Evolutionary conservation across 2,888 invertebrate species (phyloP).

Genomic region (Platycnemis pennipes): DNA sequence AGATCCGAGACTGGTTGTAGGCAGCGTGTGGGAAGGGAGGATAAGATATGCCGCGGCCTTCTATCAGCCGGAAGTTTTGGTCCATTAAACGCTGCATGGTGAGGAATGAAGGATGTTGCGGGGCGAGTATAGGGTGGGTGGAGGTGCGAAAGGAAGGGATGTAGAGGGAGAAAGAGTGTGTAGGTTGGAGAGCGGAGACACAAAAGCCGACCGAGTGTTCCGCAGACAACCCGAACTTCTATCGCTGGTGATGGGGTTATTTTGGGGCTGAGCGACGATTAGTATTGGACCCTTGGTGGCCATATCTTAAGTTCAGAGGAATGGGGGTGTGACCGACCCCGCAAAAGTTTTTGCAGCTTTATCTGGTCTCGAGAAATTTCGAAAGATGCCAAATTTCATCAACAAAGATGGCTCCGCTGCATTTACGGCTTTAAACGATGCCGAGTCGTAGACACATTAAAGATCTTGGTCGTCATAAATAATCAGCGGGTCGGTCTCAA

Average conservation of each 20-base stretch:
- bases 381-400: constrained; percentile 8
- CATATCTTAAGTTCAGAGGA: not conserved
- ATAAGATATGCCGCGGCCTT: not conserved
- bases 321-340: too few species aligned
- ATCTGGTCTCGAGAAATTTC: not conserved
- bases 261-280: not conserved
- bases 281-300: not conserved
- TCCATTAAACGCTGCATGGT: constrained; percentile 23
- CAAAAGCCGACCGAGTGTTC: not conserved
- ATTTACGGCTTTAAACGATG: not conserved
- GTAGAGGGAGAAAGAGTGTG: not conserved
- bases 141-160: not conserved
- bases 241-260: not conserved
- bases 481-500: not conserved
- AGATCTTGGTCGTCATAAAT: not conserved
- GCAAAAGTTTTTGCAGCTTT: not conserved
- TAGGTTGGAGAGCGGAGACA: not conserved
- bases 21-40: not conserved
- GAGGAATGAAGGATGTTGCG: not conserved
- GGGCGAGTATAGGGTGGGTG: not conserved
- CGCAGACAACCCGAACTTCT: not conserved
- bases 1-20: not conserved
- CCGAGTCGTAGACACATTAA: not conserved
- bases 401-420: not conserved
- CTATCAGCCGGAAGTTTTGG: constrained; percentile 22